Base-by-base conservation (phyloP, 35 echinoderm and acorn worm species). In the Lytechinus variegatus region DNA sequence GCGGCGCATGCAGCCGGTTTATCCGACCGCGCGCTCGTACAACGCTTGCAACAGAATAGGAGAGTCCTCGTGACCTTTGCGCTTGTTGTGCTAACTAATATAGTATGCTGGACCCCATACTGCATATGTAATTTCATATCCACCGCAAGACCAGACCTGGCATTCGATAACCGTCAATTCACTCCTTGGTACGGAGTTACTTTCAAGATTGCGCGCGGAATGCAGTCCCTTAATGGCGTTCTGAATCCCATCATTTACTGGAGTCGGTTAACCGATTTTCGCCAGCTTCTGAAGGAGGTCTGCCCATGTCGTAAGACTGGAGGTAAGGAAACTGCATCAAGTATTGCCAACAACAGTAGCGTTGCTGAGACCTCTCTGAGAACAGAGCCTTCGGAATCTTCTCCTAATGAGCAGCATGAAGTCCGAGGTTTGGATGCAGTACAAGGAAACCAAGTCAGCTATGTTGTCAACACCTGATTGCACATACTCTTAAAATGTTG, bases 201-300 rank as follows among this genome's bases (percentile, higher is more conserved):
- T 44, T 90, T 51, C 24, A 44, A 90, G 9, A 5, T 90, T 44
- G 27, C 88, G 5, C 16, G 88, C 7, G n/a, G 52, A 14, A n/a
- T 90, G 6, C 29, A 52, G 9, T 6, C 29, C 3, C 29, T 90
- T 4, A 90, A 90, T 29, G 88, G 29, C 52, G 52, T 90, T 54
- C 28, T 90, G 3, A 90, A 90, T 90, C 88, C 88, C 28, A 21
- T 90, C 29, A 90, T 90, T 54, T 90, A 90, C 88, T 90, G 88
- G 88, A 90, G 28, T 44, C 88, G 88, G 4, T 54, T 90, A 90
- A 90, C 29, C 88, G 88, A 90, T 54, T 90, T 90, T 9, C 88
- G 88, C n/a, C 66, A 79, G 66, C 66, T 79, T 16, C 66, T 79
- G 4, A 79, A 79, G 5, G 66, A 79, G 16, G 6, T 79, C 12